These are phyloP conservation scores for Drusus annulatus DNA, from an alignment of 1,140 invertebrate species.

Conservation along the genomic window DNA sequence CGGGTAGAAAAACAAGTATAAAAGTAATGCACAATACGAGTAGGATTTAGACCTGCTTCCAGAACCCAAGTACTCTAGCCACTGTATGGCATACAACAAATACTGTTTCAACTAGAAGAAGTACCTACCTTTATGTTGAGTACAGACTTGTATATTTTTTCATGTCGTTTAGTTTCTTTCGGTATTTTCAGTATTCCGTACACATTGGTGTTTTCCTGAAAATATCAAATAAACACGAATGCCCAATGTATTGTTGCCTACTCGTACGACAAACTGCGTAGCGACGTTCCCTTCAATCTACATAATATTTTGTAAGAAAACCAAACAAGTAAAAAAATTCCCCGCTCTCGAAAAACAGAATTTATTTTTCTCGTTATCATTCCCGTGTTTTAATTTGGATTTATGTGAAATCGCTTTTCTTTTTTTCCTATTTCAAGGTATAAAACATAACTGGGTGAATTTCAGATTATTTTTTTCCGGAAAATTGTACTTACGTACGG, in stretches of 20 bases:
- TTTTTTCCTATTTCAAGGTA: too few species aligned
- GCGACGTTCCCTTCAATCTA: neutral
- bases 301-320: neutral
- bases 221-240: conserved; percentile 6
- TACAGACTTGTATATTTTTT: too few species aligned
- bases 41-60: too few species aligned
- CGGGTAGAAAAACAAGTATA: too few species aligned
- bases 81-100: too few species aligned
- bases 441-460: too few species aligned
- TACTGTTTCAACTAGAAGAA: too few species aligned
- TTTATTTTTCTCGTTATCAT: neutral
- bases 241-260: neutral
- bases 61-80: too few species aligned
- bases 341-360: neutral
- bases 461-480: too few species aligned
- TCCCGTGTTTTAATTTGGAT: neutral
- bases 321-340: neutral
- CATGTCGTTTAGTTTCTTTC: neutral
- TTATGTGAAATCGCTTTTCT: neutral
- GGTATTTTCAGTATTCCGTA: neutral
- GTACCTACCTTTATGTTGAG: too few species aligned
- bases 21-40: too few species aligned
- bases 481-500: too few species aligned
- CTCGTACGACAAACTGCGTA: neutral
- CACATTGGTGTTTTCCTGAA: neutral